Evolutionary conservation across 2,113 vertebrate genomes (phyloP).

Genomic region (Felis chaus): DNA sequence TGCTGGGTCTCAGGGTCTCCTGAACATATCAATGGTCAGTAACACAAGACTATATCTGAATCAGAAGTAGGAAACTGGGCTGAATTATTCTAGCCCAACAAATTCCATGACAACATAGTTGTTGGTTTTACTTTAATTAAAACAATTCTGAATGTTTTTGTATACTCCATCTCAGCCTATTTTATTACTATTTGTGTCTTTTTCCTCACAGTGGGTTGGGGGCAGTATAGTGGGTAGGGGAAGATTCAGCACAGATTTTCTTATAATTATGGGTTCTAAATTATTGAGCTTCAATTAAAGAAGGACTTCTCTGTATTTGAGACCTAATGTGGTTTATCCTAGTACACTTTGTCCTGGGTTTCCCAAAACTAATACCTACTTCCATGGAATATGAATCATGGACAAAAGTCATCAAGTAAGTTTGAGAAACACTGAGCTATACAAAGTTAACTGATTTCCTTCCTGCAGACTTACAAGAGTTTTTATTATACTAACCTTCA

Average conservation of each 20-base stretch:
- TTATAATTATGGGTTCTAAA: not conserved
- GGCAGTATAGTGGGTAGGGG: not conserved
- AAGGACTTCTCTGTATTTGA: not conserved
- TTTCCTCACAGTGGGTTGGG: not conserved
- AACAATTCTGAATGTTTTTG: not conserved
- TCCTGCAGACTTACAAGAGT: not conserved
- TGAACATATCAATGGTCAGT: not conserved
- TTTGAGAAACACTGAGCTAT: not conserved
- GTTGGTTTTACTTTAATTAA: conserved; percentile 28
- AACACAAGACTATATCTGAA: not conserved
- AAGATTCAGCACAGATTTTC: not conserved
- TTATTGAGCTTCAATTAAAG: not conserved
- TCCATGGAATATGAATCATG: not conserved
- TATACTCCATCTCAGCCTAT: not conserved
- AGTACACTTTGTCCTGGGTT: not conserved
- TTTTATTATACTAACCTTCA: not conserved
- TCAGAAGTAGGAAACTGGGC: not conserved
- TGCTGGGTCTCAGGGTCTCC: not conserved
- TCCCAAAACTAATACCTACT: not conserved
- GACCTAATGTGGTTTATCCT: not conserved
- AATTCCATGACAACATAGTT: not conserved
- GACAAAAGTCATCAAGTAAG: not conserved
- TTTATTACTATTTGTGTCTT: not conserved
- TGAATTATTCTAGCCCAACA: not conserved
- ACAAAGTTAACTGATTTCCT: conserved; percentile 11